Conservation (phyloP, 2,113 vertebrate species). For the Mandrillus leucophaeus region DNA sequence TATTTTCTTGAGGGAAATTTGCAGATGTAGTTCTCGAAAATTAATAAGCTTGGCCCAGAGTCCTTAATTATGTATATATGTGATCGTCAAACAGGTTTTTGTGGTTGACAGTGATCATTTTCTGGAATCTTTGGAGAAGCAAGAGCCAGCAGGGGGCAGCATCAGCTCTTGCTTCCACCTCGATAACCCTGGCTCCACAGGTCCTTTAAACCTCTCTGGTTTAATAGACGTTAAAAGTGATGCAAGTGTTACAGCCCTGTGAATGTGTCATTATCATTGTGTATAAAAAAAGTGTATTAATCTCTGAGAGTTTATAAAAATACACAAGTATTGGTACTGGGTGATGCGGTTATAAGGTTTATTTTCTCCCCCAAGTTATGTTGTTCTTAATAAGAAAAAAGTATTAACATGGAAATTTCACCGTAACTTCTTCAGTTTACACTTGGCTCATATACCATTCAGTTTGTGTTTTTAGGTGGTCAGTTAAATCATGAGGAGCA, state of each 20-base stretch:
- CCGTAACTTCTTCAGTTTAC: fast-evolving
- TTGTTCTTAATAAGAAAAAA: neutral
- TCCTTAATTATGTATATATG: neutral
- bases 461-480: neutral
- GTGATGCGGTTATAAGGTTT: neutral
- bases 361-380: neutral
- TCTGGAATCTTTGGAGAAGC: neutral
- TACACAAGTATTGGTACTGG: neutral
- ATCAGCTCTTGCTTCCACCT: constrained; percentile 39
- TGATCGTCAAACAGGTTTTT: neutral
- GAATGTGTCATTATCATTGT: neutral
- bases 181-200: neutral
- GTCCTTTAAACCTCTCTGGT: neutral
- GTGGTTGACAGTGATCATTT: neutral
- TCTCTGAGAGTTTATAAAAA: constrained; percentile 17
- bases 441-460: neutral
- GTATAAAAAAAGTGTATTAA: neutral
- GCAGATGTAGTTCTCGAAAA: neutral
- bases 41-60: neutral
- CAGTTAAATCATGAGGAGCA: neutral
- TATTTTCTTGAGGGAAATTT: constrained; percentile 5
- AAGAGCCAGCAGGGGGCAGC: constrained; percentile 73
- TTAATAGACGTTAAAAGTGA: neutral
- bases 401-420: neutral
- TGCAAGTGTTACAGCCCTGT: neutral